Base-by-base conservation (phyloP, 2,888 invertebrate species). In the Orgyia antiqua region DNA sequence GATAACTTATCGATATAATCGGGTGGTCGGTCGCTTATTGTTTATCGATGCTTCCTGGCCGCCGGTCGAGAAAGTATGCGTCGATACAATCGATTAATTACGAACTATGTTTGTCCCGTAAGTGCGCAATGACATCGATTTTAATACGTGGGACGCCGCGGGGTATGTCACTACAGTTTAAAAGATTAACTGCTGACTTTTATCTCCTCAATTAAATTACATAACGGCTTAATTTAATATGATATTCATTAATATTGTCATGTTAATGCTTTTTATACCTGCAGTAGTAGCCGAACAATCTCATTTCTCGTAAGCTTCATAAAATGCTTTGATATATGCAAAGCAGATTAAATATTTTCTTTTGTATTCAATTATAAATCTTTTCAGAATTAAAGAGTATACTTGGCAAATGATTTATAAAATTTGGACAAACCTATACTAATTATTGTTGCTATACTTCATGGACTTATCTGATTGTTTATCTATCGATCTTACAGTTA, bases 1-100 rank as follows among this genome's bases (percentile, higher is more conserved):
- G 52, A 52, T 80, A 83, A 71, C 77, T 73, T 79, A 83, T 82
- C 84, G 68, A 73, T 69, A 64, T 66, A 76, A 83, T 83, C 83
- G 70, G 66, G 58, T 67, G 64, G 63, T 47, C 68, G 68, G 63
- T 54, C 59, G 68, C 73, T 80, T 83, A 84, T 84, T 86, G 83
- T 86, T 79, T 84, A 83, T 83, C 82, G 75, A 65, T 59, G 59
- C 65, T 70, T 68, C 72, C 66, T 51, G 48, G 45, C 48, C 63
- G 54, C 57, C 52, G 52, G 53, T 58, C 63, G 67, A 68, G 65
- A 67, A 69, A 74, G 73, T 69, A 67, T 66, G 69, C 65, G 70
- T 64, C 58, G 69, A 66, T 72, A 58, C 50, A 63, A 68, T 74
- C 75, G 76, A 77, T 76, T 82, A 77, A 80, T 78, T 78, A 75